Percentiles rank a stretch among this genome's conserved stretches.
Conservation (phyloP, 2,113 vertebrate species). For the Ammodramus savannarum region DNA sequence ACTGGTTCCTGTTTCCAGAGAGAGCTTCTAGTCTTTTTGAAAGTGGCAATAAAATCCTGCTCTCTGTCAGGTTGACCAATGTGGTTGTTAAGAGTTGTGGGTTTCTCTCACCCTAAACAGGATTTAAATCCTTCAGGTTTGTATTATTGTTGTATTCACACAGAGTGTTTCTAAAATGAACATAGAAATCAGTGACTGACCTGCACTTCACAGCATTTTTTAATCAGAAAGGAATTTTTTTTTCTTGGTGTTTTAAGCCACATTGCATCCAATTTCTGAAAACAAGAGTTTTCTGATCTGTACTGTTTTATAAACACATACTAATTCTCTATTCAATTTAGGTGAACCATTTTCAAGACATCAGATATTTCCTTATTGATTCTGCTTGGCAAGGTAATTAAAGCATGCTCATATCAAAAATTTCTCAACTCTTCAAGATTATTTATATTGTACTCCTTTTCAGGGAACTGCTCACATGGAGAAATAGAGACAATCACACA, state of each 20-base stretch:
- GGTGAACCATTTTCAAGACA: not conserved
- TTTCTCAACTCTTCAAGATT: not conserved
- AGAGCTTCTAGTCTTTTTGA: not conserved
- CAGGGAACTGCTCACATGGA: not conserved
- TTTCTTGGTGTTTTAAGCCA: not conserved
- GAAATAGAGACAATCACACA: not conserved
- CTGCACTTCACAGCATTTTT: not conserved
- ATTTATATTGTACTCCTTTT: not conserved
- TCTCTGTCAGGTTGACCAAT: not conserved
- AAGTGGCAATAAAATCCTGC: not conserved
- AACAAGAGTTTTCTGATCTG: not conserved
- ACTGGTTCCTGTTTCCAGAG: not conserved
- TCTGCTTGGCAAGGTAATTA: not conserved
- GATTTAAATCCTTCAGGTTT: not conserved
- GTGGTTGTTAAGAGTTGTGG: not conserved
- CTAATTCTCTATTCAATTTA: not conserved
- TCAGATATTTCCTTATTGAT: not conserved
- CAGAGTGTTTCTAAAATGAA: not conserved
- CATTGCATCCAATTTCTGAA: not conserved
- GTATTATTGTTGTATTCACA: not conserved
- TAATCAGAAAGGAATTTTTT: not conserved
- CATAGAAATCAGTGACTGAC: not conserved
- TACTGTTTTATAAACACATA: not conserved
- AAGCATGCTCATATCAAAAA: not conserved
- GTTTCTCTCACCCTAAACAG: not conserved